Percentiles rank a stretch among this genome's conserved stretches.
Conservation (phyloP, 1,140 invertebrate species). For the Metopolophium dirhodum region DNA sequence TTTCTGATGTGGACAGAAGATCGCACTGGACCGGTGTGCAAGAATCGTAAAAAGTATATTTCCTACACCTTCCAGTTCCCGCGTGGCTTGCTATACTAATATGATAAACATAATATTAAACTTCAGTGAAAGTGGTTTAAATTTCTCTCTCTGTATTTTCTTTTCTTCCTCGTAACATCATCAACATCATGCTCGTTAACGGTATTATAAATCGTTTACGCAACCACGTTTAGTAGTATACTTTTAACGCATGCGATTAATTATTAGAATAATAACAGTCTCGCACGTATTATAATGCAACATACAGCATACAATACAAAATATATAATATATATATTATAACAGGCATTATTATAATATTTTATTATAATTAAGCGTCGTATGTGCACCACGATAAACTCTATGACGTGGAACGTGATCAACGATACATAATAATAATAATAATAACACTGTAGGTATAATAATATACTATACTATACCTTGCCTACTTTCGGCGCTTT, state of each 20-base stretch:
- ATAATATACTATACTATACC: neutral
- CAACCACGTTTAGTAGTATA: neutral
- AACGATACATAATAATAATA: neutral
- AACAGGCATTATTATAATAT: neutral
- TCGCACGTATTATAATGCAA: neutral
- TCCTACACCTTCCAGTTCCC: neutral
- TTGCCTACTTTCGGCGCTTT: neutral
- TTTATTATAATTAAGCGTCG: neutral
- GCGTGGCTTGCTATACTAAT: neutral
- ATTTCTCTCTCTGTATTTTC: conserved; percentile 32
- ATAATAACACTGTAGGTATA: neutral
- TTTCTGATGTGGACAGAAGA: neutral
- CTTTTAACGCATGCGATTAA: neutral
- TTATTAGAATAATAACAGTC: neutral
- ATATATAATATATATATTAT: neutral
- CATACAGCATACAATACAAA: neutral
- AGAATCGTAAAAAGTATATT: neutral
- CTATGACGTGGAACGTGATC: neutral
- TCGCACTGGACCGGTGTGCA: neutral
- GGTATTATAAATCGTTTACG: conserved; percentile 27
- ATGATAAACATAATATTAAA: neutral
- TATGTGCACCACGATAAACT: neutral
- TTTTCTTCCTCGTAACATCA: neutral
- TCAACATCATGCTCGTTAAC: neutral
- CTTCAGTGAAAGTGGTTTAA: conserved; percentile 34